A percentile compares a stretch with the other conserved stretches of the same genome.
Conservation (phyloP, 1,140 invertebrate genomes). For the Mizuhopecten yessoensis region DNA sequence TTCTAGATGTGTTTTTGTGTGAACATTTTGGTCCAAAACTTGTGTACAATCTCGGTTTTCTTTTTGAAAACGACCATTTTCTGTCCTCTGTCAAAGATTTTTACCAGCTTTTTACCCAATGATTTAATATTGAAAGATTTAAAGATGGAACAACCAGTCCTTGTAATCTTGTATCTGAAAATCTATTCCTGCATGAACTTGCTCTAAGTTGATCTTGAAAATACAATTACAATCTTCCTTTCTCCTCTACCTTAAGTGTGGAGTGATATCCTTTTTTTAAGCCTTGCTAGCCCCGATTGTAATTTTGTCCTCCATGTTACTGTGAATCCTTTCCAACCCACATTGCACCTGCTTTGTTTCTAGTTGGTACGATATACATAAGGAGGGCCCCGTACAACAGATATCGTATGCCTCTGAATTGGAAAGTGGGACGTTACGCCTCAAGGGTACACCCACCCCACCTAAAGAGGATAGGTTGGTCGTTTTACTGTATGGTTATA, state of each 20-base stretch:
- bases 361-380: slow-evolving; percentile 80
- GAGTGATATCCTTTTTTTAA: neutral
- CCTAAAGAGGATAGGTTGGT: slow-evolving; percentile 17
- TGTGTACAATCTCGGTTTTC: neutral
- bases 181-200: neutral
- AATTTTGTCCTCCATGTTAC: neutral
- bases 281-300: neutral
- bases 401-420: slow-evolving; percentile 78
- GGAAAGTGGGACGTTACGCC: slow-evolving; percentile 75
- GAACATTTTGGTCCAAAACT: neutral
- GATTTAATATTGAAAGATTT: neutral
- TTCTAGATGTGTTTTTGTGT: neutral
- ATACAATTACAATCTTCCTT: neutral
- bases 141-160: neutral
- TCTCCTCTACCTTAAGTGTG: neutral
- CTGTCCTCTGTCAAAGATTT: neutral
- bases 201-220: neutral
- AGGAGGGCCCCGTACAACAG: slow-evolving; percentile 79
- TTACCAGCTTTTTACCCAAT: neutral
- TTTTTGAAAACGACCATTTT: no score
- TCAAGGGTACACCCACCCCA: slow-evolving; percentile 50
- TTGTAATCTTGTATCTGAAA: neutral
- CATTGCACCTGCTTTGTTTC: neutral
- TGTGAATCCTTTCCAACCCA: neutral
- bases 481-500: neutral